Conservation (phyloP, 2,797 vertebrate genomes). For the Apogon talboti region DNA sequence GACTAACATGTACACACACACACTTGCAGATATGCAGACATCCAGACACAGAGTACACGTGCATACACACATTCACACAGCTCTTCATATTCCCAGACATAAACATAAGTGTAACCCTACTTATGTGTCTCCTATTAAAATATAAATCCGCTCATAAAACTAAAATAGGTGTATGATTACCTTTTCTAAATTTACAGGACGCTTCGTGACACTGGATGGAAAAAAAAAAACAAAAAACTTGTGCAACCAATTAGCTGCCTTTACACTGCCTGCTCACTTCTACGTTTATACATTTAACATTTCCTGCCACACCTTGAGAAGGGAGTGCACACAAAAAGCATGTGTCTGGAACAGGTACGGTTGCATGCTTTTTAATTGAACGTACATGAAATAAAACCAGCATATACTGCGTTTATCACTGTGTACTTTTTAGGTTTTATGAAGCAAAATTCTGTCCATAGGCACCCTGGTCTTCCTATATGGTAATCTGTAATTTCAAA, state of each 20-base stretch:
- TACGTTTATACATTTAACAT: conserved; percentile 4
- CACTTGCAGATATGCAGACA: conserved; percentile 68
- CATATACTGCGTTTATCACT: no score
- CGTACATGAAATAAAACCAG: conserved; percentile 33
- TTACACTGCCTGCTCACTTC: neutral
- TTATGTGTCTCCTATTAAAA: conserved; percentile 17
- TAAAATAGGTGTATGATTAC: conserved; percentile 31
- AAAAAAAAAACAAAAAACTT: conserved; percentile 2
- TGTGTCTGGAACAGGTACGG: conserved; percentile 45
- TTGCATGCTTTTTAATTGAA: conserved; percentile 28
- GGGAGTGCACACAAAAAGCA: conserved; percentile 43
- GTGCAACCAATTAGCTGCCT: neutral
- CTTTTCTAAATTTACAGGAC: conserved; percentile 13
- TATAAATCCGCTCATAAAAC: conserved; percentile 20
- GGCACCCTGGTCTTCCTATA: conserved; percentile 19
- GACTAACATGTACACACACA: conserved; percentile 88
- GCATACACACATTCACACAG: conserved; percentile 36
- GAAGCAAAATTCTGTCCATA: conserved; percentile 38
- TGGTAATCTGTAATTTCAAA: conserved; percentile 63
- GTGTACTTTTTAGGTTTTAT: conserved; percentile 39
- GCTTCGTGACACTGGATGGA: conserved; percentile 15
- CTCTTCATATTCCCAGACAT: conserved; percentile 28
- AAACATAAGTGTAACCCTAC: conserved; percentile 11
- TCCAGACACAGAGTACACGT: conserved; percentile 51
- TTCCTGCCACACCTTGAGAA: conserved; percentile 41